Conservation (phyloP, 1,140 invertebrate genomes). For the Copidosoma floridanum region DNA sequence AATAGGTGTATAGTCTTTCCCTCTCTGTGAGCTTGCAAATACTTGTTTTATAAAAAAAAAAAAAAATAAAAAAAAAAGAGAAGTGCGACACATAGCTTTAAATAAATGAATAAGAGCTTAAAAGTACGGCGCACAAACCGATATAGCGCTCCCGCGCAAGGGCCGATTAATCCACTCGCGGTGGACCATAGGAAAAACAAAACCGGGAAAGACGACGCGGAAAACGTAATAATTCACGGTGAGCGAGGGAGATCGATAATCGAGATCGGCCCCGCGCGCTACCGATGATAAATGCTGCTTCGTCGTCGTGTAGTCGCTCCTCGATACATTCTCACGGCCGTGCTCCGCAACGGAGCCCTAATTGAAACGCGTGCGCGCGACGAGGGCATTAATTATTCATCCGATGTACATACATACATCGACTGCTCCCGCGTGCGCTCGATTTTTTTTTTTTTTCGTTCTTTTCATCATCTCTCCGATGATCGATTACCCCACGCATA, state of each 20-base stretch:
- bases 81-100: no score
- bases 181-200: not conserved
- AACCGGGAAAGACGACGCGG: not conserved
- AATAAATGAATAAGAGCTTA: no score
- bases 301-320: not conserved
- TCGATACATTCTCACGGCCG: slow-evolving; percentile 6
- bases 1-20: no score
- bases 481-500: no score
- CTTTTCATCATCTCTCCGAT: not conserved
- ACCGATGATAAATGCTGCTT: slow-evolving; percentile 7
- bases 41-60: no score
- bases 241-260: slow-evolving; percentile 1
- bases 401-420: not conserved
- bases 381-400: slow-evolving; percentile 5
- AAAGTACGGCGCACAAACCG: no score
- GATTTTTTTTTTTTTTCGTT: not conserved
- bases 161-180: not conserved
- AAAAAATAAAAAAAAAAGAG: no score
- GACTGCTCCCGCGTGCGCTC: not conserved
- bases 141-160: not conserved
- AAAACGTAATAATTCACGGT: not conserved
- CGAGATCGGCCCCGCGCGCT: not conserved
- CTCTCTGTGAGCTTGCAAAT: no score
- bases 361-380: slow-evolving; percentile 14
- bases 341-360: not conserved